Evolutionary conservation across 2,113 vertebrate genomes (phyloP).

Genomic region (Baryphthengus martii): DNA sequence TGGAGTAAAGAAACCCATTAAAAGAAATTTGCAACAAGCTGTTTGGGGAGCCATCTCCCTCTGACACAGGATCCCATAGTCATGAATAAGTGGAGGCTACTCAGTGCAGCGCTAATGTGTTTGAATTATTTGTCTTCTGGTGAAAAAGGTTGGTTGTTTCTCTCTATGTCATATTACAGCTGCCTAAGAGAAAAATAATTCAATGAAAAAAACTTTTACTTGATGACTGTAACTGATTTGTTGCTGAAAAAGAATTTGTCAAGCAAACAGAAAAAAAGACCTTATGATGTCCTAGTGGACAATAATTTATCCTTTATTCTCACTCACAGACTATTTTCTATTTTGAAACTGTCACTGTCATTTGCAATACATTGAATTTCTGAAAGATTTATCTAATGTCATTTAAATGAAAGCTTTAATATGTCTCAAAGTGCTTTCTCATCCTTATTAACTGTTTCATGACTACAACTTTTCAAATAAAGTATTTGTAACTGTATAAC

Average conservation of each 20-base stretch:
- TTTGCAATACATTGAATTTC: background rate
- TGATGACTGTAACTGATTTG: background rate
- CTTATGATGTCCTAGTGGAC: background rate
- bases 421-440: background rate
- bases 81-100: background rate
- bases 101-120: background rate
- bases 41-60: background rate
- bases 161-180: background rate
- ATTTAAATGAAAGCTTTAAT: slow-evolving; percentile 26
- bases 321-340: background rate
- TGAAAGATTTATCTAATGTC: slow-evolving; percentile 1
- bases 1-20: background rate
- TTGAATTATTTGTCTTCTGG: background rate
- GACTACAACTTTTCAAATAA: background rate
- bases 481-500: background rate
- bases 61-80: background rate
- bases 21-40: background rate
- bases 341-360: slow-evolving; percentile 24
- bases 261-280: background rate
- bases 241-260: slow-evolving; percentile 29
- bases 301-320: background rate
- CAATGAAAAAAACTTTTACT: background rate
- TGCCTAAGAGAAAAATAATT: slow-evolving; percentile 15
- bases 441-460: background rate
- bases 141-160: background rate